Base-by-base conservation (phyloP, 2,888 invertebrate genomes). In the Trilocha varians region DNA sequence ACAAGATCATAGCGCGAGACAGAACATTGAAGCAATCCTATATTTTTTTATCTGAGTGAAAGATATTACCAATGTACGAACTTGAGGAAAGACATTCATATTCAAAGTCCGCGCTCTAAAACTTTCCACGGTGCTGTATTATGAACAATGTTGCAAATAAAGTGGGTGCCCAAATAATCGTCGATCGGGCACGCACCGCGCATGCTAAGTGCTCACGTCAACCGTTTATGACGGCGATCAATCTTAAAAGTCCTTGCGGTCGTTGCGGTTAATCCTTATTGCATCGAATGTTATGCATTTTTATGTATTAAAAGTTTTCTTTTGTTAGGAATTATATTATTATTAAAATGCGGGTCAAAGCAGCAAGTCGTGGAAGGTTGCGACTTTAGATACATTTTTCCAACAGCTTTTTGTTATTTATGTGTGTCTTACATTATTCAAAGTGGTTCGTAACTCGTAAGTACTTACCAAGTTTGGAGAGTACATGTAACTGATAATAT, bases 91-190 rank as follows among this genome's bases (percentile, higher is more conserved):
- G 11, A 25, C 2, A 25, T 25, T 11, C 2, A 25, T 3, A 9
- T 25, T 25, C 11, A 25, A 25, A 25, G 2, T 25, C 11, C 25
- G 25, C 6, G 6, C 4, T 6, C 25, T 6, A 25, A 25, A 62
- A 71, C 70, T 72, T 76, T 78, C 72, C 69, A 73, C 55, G 50
- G 52, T 71, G 65, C 63, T 65, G 48, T 68, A 66, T 56, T 56
- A 61, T 55, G 59, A 58, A 76, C 75, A 77, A 71, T 76, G 77
- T 79, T 70, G 78, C 73, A 64, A 75, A 75, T 65, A 55, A 57
- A 67, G 65, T 62, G 61, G 58, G 55, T 57, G 45, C 54, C 64
- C 70, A 62, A 77, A 78, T 71, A 61, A 62, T 64, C 58, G 65
- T 48, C 57, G 52, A 50, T 55, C 48, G 38, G 35, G 55, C 42